Percentiles rank a stretch among this genome's conserved stretches.
phyloP scores from a whole-genome alignment of 2,888 invertebrate genomes.

The Drosophila suboccidentalis region DNA sequence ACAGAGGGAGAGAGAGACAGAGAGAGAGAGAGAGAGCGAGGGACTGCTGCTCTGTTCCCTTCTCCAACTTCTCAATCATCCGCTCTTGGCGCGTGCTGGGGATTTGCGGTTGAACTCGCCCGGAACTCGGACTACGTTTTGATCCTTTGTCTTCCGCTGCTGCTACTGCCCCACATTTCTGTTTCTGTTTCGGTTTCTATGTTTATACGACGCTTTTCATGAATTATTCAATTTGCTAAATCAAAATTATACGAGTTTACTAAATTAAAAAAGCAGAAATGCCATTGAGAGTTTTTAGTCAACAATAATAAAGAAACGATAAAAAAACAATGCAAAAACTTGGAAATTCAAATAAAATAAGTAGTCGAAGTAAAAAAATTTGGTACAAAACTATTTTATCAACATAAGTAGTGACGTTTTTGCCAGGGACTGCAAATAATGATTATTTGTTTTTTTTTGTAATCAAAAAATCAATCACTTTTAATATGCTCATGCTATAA shows the following conservation, averaged over 20 bases:
- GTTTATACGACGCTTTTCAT: background rate
- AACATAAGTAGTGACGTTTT: no score
- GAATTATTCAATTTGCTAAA: background rate
- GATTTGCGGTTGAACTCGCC: constrained; percentile 63
- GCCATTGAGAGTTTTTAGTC: background rate
- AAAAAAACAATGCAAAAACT: no score
- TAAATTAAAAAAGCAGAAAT: background rate
- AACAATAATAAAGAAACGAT: no score
- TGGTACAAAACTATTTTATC: no score
- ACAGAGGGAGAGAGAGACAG: background rate
- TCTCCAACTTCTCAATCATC: constrained; percentile 3
- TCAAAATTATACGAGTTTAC: background rate
- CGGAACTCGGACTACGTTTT: constrained; percentile 9
- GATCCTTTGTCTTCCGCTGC: background rate
- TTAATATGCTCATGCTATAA: no score
- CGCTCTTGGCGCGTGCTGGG: constrained; percentile 59
- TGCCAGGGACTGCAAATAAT: no score
- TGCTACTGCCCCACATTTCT: background rate
- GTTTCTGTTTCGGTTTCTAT: background rate
- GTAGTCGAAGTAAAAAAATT: no score
- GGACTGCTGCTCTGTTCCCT: background rate
- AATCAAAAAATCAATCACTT: no score
- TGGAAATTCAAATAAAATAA: no score
- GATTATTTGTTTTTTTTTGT: no score
- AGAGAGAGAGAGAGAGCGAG: no score